A percentile compares a stretch with the other conserved stretches of the same genome.
Conservation (phyloP, 2,888 invertebrate genomes). For the Diabrotica balteata region DNA sequence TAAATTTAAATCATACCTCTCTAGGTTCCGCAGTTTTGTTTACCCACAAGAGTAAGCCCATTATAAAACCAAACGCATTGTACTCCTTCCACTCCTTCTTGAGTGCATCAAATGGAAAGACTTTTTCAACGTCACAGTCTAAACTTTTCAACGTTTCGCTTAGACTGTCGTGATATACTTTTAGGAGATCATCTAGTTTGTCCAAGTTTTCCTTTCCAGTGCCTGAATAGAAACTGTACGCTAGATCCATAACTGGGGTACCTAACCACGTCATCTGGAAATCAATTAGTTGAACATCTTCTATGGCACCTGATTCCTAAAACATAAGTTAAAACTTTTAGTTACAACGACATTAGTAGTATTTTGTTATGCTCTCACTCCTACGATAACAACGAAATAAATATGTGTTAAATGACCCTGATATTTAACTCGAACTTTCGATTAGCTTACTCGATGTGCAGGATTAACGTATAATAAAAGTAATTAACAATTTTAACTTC, state of each 20-base stretch:
- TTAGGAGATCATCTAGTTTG: slow-evolving; percentile 47
- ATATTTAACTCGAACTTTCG: too few species aligned
- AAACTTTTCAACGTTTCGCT: slow-evolving; percentile 41
- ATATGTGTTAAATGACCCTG: too few species aligned
- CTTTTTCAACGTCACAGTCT: slow-evolving; percentile 43
- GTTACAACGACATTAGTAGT: background rate
- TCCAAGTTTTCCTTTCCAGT: slow-evolving; percentile 46
- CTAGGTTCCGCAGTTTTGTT: background rate
- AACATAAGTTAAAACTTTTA: background rate
- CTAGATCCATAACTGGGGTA: slow-evolving; percentile 49
- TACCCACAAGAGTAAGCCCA: slow-evolving; percentile 15
- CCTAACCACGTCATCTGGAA: slow-evolving; percentile 27
- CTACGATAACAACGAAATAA: too few species aligned
- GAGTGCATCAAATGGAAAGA: slow-evolving; percentile 48
- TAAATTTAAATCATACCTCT: background rate
- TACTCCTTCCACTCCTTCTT: slow-evolving; percentile 45
- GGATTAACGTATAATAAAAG: too few species aligned
- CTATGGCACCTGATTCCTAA: slow-evolving; percentile 17
- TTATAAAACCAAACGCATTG: slow-evolving; percentile 21
- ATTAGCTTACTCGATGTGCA: too few species aligned
- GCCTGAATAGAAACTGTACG: slow-evolving; percentile 53
- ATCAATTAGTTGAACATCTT: slow-evolving; percentile 30
- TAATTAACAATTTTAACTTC: too few species aligned
- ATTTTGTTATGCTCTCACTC: too few species aligned
- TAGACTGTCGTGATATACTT: slow-evolving; percentile 51